A percentile compares a stretch with the other conserved stretches of the same genome.
Evolutionary conservation across 2,888 invertebrate genomes (phyloP).

Genomic region (Oligia latruncula): DNA sequence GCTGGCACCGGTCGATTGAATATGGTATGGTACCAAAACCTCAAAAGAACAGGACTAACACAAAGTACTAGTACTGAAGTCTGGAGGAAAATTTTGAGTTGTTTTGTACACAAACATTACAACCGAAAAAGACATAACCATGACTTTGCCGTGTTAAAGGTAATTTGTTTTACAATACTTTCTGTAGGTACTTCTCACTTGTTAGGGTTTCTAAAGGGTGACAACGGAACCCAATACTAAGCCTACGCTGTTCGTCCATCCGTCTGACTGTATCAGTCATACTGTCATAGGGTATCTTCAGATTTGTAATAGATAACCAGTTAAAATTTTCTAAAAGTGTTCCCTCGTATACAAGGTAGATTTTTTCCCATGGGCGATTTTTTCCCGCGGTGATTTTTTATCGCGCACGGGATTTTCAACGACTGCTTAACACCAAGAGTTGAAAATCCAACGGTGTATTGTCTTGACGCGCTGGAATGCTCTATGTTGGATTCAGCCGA

Average conservation of each 20-base stretch:
- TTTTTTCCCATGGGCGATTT: too few relatives aligned
- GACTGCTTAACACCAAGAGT: too few relatives aligned
- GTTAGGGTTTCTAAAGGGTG: not conserved
- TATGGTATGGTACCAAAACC: not conserved
- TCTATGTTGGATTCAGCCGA: too few relatives aligned
- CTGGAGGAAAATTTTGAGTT: slow-evolving; percentile 29
- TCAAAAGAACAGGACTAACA: not conserved
- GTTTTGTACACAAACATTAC: slow-evolving; percentile 21
- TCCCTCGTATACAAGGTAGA: too few relatives aligned
- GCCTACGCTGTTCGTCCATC: not conserved
- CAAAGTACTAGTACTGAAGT: not conserved
- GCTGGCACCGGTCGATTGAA: slow-evolving; percentile 18
- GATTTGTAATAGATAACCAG: not conserved
- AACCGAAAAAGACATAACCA: not conserved
- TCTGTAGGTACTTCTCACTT: not conserved
- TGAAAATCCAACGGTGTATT: too few relatives aligned
- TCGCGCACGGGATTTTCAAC: too few relatives aligned
- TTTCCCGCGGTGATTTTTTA: too few relatives aligned
- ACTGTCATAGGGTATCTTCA: not conserved
- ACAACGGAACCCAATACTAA: not conserved
- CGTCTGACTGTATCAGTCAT: not conserved
- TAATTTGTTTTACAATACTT: not conserved
- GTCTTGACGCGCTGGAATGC: too few relatives aligned
- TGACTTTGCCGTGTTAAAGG: slow-evolving; percentile 44
- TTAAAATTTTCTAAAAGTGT: too few relatives aligned